These are phyloP conservation scores for Umimayanthus kanabou DNA, from an alignment of 92 coral and sea anemone species.

Conservation along the genomic window DNA sequence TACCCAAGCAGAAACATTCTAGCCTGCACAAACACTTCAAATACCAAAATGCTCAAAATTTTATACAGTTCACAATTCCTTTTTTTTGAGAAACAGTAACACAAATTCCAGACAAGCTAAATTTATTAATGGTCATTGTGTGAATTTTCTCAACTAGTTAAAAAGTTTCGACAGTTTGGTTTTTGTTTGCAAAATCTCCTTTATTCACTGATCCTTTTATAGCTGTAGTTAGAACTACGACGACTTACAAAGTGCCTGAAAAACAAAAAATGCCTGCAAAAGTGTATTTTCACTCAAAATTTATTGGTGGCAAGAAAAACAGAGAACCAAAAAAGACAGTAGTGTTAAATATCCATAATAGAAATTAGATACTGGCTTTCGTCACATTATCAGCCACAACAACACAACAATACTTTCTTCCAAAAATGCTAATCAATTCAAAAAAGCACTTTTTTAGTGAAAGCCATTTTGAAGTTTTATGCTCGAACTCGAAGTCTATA, in stretches of 20 bases:
- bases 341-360: neutral
- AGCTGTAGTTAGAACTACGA: neutral
- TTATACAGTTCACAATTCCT: neutral
- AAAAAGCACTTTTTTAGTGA: neutral
- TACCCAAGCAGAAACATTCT: too few species aligned
- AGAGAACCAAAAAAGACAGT: neutral
- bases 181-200: neutral
- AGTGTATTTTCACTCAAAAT: neutral
- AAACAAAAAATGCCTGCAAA: too few species aligned
- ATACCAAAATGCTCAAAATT: too few species aligned
- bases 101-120: neutral
- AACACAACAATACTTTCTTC: slow-evolving; percentile 8
- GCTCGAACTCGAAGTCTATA: slow-evolving; percentile 4
- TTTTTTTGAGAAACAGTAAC: neutral
- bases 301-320: neutral
- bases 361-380: slow-evolving; percentile 20
- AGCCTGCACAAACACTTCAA: too few species aligned
- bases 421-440: neutral
- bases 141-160: neutral
- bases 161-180: too few species aligned
- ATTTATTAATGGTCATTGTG: neutral
- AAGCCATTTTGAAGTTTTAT: neutral
- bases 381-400: neutral
- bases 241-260: neutral
- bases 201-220: neutral